Base-by-base conservation (phyloP, 2,888 invertebrate species). In the Lacanobia oleracea region DNA sequence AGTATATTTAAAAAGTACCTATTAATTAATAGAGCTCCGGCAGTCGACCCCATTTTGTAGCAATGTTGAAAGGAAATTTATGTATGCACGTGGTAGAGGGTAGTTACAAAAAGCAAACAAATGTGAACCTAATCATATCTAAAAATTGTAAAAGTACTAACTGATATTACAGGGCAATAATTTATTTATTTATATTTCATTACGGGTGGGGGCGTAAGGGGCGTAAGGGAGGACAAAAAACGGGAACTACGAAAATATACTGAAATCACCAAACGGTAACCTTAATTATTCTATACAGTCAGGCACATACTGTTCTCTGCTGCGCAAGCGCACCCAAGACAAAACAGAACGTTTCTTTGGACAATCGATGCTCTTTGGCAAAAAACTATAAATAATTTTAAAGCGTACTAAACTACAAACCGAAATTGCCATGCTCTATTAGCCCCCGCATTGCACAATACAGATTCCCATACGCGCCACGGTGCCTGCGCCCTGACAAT, bases 401-500 rank as follows among this genome's bases (percentile, higher is more conserved):
- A 74, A 74, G 45, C 68, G 68, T 72, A 73, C n/a, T n/a, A n/a
- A n/a, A n/a, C n/a, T n/a, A n/a, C 37, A 76, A 75, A 77, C 76
- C 67, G 67, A 85, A 85, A 86, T 86, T 78, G 72, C 76, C 66
- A 78, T 78, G 83, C 72, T 85, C 86, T 83, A 85, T 86, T 85
- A 83, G 77, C 71, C 76, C 79, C 83, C 67, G 65, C 62, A 57
- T 84, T 81, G 80, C 82, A 83, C 80, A 85, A 82, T 84, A 83
- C 69, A 76, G 80, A 88, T 92, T 92, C 91, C 91, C 93, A 93
- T 91, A 88, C 87, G 81, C 80, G 90, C 86, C 84, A 94, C 92
- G 94, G 91, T 91, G 79, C 53, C 72, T 91, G 92, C 80, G 10
- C 89, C 63, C 73, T 79, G 75, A 93, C 93, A 93, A 93, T 91